Conservation (phyloP, 1,140 invertebrate genomes). For the Neodiprion fabricii region DNA sequence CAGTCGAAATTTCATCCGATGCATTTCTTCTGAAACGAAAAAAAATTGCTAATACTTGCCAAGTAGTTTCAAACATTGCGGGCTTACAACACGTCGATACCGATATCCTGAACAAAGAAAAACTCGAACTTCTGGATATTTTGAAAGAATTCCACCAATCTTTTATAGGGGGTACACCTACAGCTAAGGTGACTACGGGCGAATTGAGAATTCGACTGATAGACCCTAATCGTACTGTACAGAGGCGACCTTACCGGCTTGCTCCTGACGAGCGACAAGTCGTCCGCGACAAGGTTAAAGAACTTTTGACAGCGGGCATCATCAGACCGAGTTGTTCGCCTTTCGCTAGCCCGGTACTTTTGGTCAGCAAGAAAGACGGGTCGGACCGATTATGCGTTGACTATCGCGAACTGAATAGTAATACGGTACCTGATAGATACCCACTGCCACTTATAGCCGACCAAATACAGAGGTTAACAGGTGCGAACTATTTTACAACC, state of each 20-base stretch:
- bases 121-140: neutral
- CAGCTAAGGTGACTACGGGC: slow-evolving; percentile 17
- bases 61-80: neutral
- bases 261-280: slow-evolving; percentile 16
- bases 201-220: slow-evolving; percentile 21
- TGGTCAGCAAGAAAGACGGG: slow-evolving; percentile 54
- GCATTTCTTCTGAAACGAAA: slow-evolving; percentile 8
- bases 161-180: slow-evolving; percentile 10
- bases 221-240: slow-evolving; percentile 23
- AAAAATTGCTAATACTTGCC: neutral
- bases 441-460: slow-evolving; percentile 58
- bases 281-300: slow-evolving; percentile 21
- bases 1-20: slow-evolving; percentile 19
- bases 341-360: slow-evolving; percentile 46
- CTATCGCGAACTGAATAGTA: slow-evolving; percentile 48
- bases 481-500: slow-evolving; percentile 42
- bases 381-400: slow-evolving; percentile 54
- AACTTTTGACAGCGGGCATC: slow-evolving; percentile 20
- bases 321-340: slow-evolving; percentile 36
- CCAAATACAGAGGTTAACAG: slow-evolving; percentile 45
- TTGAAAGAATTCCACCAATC: neutral
- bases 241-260: slow-evolving; percentile 26
- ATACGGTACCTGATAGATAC: slow-evolving; percentile 48
- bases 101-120: neutral
- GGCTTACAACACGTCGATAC: slow-evolving; percentile 1